Evolutionary conservation across 2,888 invertebrate genomes (phyloP).

Genomic region (Ceriagrion tenellum): DNA sequence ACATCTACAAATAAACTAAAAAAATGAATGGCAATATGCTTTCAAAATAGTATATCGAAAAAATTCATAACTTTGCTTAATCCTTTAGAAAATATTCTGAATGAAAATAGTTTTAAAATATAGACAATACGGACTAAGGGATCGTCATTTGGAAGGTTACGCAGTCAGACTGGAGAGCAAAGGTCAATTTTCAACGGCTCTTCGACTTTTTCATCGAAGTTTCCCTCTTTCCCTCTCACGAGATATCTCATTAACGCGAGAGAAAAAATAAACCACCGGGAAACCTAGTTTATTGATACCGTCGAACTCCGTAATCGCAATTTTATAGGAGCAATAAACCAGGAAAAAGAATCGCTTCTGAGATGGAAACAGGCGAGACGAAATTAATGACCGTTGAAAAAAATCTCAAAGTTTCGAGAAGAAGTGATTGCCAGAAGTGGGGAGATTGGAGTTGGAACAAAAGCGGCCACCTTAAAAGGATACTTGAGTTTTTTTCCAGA

Average conservation of each 20-base stretch:
- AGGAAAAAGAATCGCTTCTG: constrained; percentile 11
- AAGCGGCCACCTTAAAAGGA: not conserved
- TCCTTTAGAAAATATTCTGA: no score
- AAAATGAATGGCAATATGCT: no score
- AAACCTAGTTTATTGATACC: constrained; percentile 22
- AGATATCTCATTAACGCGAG: not conserved
- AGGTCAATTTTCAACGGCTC: constrained; percentile 1
- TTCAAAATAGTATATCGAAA: no score
- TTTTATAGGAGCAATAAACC: constrained; percentile 12
- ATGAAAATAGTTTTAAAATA: no score
- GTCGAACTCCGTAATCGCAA: constrained; percentile 27
- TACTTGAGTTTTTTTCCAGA: not conserved
- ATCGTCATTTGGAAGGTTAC: not conserved
- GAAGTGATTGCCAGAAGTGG: not conserved
- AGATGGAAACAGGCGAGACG: not conserved
- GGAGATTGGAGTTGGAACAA: not conserved
- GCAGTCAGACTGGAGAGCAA: not conserved
- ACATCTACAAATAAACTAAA: no score
- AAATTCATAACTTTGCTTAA: no score
- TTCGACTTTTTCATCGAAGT: constrained; percentile 10
- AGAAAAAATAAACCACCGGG: not conserved
- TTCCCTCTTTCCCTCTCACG: not conserved
- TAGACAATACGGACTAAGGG: not conserved
- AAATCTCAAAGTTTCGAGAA: not conserved
- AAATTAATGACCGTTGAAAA: constrained; percentile 27